Evolutionary conservation across 2,888 invertebrate species (phyloP).

Genomic region (Pristionchus maxplancki): DNA sequence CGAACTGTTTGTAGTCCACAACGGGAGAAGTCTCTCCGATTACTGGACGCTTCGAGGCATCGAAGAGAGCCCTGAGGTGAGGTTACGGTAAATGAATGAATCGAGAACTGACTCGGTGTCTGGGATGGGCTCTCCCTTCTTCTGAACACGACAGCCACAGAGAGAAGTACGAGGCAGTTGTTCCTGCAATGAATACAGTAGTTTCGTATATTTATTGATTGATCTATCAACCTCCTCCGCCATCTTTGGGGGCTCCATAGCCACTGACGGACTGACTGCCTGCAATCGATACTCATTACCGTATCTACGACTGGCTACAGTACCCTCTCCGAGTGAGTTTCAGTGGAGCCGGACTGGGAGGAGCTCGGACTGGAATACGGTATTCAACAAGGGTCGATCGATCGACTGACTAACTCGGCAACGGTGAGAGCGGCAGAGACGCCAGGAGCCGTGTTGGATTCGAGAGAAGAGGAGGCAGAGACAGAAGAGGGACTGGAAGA

Average conservation of each 20-base stretch:
- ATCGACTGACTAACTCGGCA: background rate
- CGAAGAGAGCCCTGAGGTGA: conserved; percentile 32
- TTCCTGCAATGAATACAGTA: background rate
- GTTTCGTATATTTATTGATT: background rate
- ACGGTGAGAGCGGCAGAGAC: conserved; percentile 22
- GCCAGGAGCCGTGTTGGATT: conserved; percentile 29
- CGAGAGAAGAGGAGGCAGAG: conserved; percentile 24
- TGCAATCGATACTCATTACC: conserved; percentile 10
- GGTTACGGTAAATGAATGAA: background rate
- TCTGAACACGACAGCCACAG: conserved; percentile 8
- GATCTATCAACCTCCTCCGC: background rate
- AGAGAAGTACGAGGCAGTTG: conserved; percentile 46
- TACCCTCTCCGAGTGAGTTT: conserved; percentile 37
- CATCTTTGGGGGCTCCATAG: background rate
- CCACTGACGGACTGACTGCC: conserved; percentile 23
- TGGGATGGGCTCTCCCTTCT: conserved; percentile 49
- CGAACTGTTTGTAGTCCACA: conserved; percentile 13
- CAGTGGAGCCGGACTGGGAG: conserved; percentile 10
- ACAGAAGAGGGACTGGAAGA: background rate
- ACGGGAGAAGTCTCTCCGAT: conserved; percentile 25
- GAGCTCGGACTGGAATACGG: conserved; percentile 41
- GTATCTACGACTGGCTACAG: background rate
- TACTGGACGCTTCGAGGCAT: conserved; percentile 24
- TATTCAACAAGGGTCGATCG: background rate
- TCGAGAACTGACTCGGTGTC: conserved; percentile 42